Evolutionary conservation across 1,140 invertebrate genomes (phyloP), one percentile per base, ranked within the genome.

Genomic region (Drosophila erecta): DNA sequence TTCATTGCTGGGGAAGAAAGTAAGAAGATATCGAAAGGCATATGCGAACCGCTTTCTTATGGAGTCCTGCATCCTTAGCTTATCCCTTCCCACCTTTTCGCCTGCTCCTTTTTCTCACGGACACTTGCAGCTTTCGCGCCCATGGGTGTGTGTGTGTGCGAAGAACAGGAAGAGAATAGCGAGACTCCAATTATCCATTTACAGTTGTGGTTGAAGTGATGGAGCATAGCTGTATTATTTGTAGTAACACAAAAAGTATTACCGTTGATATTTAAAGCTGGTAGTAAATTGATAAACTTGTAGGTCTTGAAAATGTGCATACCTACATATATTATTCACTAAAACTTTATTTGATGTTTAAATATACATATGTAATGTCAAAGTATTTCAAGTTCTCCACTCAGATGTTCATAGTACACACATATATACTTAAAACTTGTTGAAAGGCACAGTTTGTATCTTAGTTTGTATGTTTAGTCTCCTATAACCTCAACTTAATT

Each of bases 51-150:
- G 49, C 49, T 57, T 46, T 27, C 35, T 44, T 38, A 43, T 47
- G 10, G 10, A 54, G 33, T 67, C 43, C 44, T 76, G 73, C 62
- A 76, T 76, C 55, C 54, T 76, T 57, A 37, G 47, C n/a, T 15
- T n/a, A 27, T 41, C n/a, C 33, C 49, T 60, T 14, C 20, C 24
- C 41, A 43, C 27, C 14, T 24, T 38, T 69, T 69, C 50, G 33
- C 12, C 51, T 12, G 20, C 51, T 70, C n/a, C 50, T 70, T 57
- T 40, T 64, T 69, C 35, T 47, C 40, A 61, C 67, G 33, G 67
- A 46, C 67, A 73, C 54, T 70, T 72, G 69, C 69, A 72, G 66
- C 47, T 44, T 59, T 44, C 24, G 33, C n/a, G 20, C 24, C 20
- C 20, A 22, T 27, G 46, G 15, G 41, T 67, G 33, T 44, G 47